Evolutionary conservation across 2,888 invertebrate genomes (phyloP).

Genomic region (Crematogaster levior): DNA sequence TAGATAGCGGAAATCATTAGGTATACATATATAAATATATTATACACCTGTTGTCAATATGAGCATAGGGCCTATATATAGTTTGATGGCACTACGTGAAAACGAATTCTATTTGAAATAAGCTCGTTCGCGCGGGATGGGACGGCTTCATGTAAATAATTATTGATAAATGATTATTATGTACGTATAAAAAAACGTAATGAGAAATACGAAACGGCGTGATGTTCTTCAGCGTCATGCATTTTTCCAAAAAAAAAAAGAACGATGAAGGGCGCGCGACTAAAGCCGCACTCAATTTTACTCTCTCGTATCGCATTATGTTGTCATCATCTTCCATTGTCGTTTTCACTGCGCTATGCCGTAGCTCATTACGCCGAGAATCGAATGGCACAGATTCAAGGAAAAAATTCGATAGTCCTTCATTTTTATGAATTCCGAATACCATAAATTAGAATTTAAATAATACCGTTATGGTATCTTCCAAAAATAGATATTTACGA

Average conservation of each 20-base stretch:
- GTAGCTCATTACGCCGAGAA: slow-evolving; percentile 59
- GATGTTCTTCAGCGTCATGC: slow-evolving; percentile 30
- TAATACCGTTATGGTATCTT: not conserved
- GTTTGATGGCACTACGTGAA: slow-evolving; percentile 76
- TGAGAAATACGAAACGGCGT: slow-evolving; percentile 40
- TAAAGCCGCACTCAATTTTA: slow-evolving; percentile 56
- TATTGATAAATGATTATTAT: slow-evolving; percentile 53
- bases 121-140: slow-evolving; percentile 70
- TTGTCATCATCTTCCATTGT: slow-evolving; percentile 62
- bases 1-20: slow-evolving; percentile 81
- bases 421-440: not conserved
- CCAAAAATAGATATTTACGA: not conserved
- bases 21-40: slow-evolving; percentile 59
- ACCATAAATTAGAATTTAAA: not conserved
- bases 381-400: not conserved
- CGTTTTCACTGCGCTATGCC: slow-evolving; percentile 50
- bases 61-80: slow-evolving; percentile 81
- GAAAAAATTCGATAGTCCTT: not conserved
- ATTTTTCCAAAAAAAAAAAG: slow-evolving; percentile 27
- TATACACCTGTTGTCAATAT: slow-evolving; percentile 84
- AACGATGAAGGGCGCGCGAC: slow-evolving; percentile 33
- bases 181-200: slow-evolving; percentile 39
- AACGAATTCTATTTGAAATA: slow-evolving; percentile 79
- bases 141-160: slow-evolving; percentile 80
- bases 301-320: slow-evolving; percentile 53